Evolutionary conservation across 2,113 vertebrate genomes (phyloP).

Genomic region (Arizona elegans): DNA sequence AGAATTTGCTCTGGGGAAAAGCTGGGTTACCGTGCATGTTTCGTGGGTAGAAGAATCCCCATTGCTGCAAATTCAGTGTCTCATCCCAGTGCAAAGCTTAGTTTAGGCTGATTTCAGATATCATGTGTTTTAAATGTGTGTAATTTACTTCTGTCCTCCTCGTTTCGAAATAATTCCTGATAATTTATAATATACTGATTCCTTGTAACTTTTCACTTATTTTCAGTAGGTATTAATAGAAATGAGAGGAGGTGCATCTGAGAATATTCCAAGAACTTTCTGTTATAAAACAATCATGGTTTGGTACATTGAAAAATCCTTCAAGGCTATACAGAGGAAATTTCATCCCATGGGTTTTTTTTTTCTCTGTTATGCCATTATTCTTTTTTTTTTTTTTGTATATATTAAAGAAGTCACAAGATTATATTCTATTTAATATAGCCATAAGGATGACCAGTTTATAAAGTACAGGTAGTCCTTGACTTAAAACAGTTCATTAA

Average conservation of each 20-base stretch:
- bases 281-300: background rate
- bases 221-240: background rate
- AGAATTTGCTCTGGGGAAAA: background rate
- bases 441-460: no score
- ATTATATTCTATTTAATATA: background rate
- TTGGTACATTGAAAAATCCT: background rate
- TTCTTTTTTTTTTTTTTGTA: background rate
- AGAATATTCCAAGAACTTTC: background rate
- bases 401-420: background rate
- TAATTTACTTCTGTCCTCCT: background rate
- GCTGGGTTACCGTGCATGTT: background rate
- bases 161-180: background rate
- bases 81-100: background rate
- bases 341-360: background rate
- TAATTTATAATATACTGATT: no score
- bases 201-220: background rate
- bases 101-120: background rate
- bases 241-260: background rate
- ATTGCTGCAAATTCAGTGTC: background rate
- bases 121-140: background rate
- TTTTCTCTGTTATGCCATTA: background rate
- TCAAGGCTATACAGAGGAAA: background rate
- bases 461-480: background rate
- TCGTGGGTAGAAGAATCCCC: background rate
- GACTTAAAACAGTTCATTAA: background rate